These are phyloP conservation scores for Rhyacophila brunnea DNA, from an alignment of 1,140 invertebrate species.

Conservation along the genomic window DNA sequence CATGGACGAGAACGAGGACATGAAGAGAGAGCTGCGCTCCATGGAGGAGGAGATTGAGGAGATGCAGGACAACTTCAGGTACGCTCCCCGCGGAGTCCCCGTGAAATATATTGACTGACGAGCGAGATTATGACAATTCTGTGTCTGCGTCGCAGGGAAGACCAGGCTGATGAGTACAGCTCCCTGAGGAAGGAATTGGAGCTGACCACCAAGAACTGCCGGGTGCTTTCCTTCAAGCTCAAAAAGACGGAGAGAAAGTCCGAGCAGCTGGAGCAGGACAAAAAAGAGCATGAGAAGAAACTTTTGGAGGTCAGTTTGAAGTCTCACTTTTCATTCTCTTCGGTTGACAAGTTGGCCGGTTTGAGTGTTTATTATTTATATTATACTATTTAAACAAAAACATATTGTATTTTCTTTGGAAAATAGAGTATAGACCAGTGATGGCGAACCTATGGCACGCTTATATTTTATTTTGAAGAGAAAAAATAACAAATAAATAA, in stretches of 20 bases:
- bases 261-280: conserved; percentile 87
- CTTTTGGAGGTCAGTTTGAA: conserved; percentile 67
- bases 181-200: conserved; percentile 90
- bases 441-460: too few relatives aligned
- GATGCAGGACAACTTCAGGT: conserved; percentile 94
- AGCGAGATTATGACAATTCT: too few relatives aligned
- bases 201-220: conserved; percentile 95
- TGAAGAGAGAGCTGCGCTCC: conserved; percentile 90
- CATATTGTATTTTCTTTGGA: too few relatives aligned
- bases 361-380: too few relatives aligned
- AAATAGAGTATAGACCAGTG: too few relatives aligned
- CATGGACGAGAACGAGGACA: conserved; percentile 94
- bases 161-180: conserved; percentile 97
- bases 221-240: conserved; percentile 97
- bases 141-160: conserved; percentile 68
- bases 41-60: conserved; percentile 97
- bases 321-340: too few relatives aligned
- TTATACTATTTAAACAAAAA: too few relatives aligned
- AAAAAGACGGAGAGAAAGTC: conserved; percentile 91
- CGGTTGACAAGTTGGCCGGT: too few relatives aligned
- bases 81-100: conserved; percentile 8
- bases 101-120: too few relatives aligned
- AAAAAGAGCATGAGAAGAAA: conserved; percentile 68
- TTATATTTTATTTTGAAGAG: too few relatives aligned
- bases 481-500: too few relatives aligned